These are phyloP conservation scores for Cyclophora punctaria DNA, from an alignment of 2,888 invertebrate species.

Conservation along the genomic window DNA sequence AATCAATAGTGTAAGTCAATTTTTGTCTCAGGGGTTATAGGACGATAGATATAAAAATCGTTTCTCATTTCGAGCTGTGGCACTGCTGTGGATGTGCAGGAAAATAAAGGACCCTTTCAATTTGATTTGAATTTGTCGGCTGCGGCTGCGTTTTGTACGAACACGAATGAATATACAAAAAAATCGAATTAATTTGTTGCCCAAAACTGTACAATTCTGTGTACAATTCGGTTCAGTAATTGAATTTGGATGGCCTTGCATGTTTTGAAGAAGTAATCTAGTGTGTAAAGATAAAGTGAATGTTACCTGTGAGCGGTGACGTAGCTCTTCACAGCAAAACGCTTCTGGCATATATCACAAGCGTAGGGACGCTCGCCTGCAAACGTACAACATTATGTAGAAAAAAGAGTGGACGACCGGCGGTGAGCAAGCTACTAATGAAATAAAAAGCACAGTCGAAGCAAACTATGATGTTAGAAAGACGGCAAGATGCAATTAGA, in stretches of 20 bases:
- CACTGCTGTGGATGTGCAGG: too few relatives aligned
- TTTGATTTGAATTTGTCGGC: too few relatives aligned
- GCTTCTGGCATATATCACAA: conserved; percentile 86
- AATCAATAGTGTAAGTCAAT: too few relatives aligned
- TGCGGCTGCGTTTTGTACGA: too few relatives aligned
- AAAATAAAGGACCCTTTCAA: too few relatives aligned
- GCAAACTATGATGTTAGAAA: conserved; percentile 60
- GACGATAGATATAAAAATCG: neutral
- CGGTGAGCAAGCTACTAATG: conserved; percentile 16
- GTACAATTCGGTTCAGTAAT: too few relatives aligned
- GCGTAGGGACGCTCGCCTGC: conserved; percentile 84
- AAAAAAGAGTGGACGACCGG: neutral
- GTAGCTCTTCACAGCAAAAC: conserved; percentile 87
- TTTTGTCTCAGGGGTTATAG: neutral
- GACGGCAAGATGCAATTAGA: conserved; percentile 74
- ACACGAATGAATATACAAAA: too few relatives aligned
- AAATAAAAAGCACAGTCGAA: conserved; percentile 40
- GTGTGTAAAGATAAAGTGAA: neutral
- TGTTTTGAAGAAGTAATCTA: too few relatives aligned
- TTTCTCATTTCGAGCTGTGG: neutral
- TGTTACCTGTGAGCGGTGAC: conserved; percentile 82
- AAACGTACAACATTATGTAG: conserved; percentile 18
- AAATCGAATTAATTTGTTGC: too few relatives aligned
- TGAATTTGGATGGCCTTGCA: too few relatives aligned
- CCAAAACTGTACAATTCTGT: too few relatives aligned